Percentiles rank a stretch among this genome's conserved stretches.
phyloP scores from a whole-genome alignment of 2,113 vertebrate species.

The Pituophis catenifer region DNA sequence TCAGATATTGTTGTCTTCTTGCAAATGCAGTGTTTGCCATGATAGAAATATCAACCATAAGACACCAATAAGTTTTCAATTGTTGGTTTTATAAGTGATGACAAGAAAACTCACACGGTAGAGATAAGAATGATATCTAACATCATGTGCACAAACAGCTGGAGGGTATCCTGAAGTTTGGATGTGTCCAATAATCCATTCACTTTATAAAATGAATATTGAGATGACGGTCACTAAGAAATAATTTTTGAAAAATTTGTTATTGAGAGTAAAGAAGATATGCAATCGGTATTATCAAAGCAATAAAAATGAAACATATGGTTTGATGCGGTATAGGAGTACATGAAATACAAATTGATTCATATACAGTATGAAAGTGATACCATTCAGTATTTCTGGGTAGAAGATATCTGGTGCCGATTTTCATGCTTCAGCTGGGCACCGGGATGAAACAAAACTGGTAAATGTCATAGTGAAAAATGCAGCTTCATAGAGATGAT shows the following conservation, averaged over 20 bases:
- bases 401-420: neutral
- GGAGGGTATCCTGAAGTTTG: no score
- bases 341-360: neutral
- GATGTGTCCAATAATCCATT: no score
- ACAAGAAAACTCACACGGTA: no score
- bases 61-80: no score
- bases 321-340: neutral
- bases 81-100: no score
- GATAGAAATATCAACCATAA: no score
- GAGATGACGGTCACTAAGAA: no score
- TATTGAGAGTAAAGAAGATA: neutral
- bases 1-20: no score
- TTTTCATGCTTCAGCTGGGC: neutral
- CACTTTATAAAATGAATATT: no score
- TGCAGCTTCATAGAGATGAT: slow-evolving; percentile 21
- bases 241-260: neutral
- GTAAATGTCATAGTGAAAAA: slow-evolving; percentile 6
- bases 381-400: slow-evolving; percentile 49
- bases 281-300: neutral
- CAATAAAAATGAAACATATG: neutral
- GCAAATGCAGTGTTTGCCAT: no score
- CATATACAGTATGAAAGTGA: neutral
- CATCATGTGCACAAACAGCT: no score
- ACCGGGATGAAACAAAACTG: slow-evolving; percentile 18
- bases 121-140: no score